These are phyloP conservation scores for Phalacrocorax aristotelis DNA, from an alignment of 2,113 vertebrate genomes.

Conservation along the genomic window DNA sequence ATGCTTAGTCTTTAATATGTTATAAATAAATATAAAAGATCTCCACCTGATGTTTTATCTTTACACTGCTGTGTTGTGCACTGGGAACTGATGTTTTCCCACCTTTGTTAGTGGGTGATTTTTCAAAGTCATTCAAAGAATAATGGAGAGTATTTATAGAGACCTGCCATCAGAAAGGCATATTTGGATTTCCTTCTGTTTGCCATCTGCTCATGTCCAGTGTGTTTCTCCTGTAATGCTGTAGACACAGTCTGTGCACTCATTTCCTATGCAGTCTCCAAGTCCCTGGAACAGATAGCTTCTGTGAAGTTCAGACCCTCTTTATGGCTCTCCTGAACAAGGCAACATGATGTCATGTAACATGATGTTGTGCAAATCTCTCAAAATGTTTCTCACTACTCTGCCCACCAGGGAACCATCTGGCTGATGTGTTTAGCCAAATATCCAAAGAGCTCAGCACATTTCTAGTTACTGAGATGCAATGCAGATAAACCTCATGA, in stretches of 20 bases:
- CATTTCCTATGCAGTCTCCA: not conserved
- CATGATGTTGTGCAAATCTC: slow-evolving; percentile 69
- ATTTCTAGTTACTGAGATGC: slow-evolving; percentile 48
- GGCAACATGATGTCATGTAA: slow-evolving; percentile 72
- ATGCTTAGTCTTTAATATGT: not conserved
- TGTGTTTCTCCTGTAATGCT: not conserved
- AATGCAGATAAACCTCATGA: slow-evolving; percentile 21
- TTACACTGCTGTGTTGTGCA: not conserved
- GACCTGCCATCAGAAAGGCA: not conserved
- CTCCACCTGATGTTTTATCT: not conserved
- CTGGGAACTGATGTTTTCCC: not conserved
- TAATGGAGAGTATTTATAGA: not conserved
- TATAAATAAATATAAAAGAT: not conserved
- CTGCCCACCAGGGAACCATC: slow-evolving; percentile 13
- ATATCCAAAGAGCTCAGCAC: slow-evolving; percentile 5
- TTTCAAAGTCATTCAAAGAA: not conserved
- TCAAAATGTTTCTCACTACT: slow-evolving; percentile 35
- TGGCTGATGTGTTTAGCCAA: slow-evolving; percentile 56
- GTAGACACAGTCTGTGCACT: not conserved
- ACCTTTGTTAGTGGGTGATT: not conserved
- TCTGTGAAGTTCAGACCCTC: not conserved
- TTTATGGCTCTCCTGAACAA: slow-evolving; percentile 18
- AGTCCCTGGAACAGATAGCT: not conserved
- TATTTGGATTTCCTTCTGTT: not conserved
- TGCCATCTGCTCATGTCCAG: not conserved